Conservation (phyloP, 2,797 vertebrate genomes). For the Sebastes matsubarae region DNA sequence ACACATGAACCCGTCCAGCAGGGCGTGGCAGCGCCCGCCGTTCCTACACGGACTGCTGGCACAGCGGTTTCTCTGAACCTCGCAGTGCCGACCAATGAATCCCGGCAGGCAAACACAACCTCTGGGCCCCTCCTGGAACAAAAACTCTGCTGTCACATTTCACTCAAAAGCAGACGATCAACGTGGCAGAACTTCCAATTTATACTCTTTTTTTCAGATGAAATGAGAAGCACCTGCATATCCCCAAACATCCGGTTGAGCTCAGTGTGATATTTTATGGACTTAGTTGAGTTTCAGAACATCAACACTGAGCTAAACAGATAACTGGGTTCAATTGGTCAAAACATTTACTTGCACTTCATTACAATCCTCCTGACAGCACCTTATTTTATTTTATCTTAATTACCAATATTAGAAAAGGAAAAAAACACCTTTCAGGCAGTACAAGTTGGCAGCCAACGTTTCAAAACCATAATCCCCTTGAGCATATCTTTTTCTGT, state of each 20-base stretch:
- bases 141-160: neutral
- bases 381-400: neutral
- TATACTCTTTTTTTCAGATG: neutral
- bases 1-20: conserved; percentile 85
- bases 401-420: neutral
- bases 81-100: conserved; percentile 90
- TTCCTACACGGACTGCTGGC: conserved; percentile 87
- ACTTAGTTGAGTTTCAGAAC: neutral
- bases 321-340: no score
- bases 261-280: neutral
- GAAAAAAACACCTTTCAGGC: neutral
- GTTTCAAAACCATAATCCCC: neutral
- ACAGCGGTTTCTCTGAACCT: conserved; percentile 85
- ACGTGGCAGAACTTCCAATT: neutral
- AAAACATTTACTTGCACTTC: neutral
- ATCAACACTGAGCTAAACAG: neutral
- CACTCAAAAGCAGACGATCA: neutral
- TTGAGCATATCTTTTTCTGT: neutral
- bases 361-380: neutral
- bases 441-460: neutral
- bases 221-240: neutral
- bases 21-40: conserved; percentile 83
- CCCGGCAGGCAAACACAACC: conserved; percentile 88
- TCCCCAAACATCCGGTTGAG: neutral
- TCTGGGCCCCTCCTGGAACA: conserved; percentile 80